Conservation (phyloP, 2,797 vertebrate species). For the Malurus splendens region DNA sequence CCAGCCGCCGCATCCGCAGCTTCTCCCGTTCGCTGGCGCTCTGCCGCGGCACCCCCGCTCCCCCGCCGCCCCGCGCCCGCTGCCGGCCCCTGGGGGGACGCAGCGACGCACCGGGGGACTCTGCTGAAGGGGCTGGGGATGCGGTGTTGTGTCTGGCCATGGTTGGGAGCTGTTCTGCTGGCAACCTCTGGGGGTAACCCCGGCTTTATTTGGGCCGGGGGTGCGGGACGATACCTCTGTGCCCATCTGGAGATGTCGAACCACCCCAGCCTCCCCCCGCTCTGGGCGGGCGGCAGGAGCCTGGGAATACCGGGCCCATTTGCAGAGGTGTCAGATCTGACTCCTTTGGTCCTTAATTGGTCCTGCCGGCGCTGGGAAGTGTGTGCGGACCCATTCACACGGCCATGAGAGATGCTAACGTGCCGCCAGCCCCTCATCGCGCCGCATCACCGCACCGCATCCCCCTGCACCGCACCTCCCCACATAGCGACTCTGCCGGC, state of each 20-base stretch:
- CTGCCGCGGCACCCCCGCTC: conserved; percentile 73
- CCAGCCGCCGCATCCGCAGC: conserved; percentile 80
- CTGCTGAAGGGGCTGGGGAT: conserved; percentile 50
- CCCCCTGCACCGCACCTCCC: not conserved
- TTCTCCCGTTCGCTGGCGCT: conserved; percentile 81
- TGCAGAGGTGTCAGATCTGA: conserved; percentile 89
- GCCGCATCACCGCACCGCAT: not conserved
- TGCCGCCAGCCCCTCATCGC: not conserved
- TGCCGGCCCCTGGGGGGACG: not conserved
- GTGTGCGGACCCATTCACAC: conserved; percentile 70
- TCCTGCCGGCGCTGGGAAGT: conserved; percentile 66
- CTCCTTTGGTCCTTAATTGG: conserved; percentile 75
- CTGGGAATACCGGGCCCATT: conserved; percentile 83
- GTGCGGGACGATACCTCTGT: conserved; percentile 78
- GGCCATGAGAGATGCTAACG: conserved; percentile 64
- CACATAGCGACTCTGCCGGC: fast-evolving
- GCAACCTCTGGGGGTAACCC: conserved; percentile 8
- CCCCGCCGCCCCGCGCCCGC: not conserved
- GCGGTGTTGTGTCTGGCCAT: conserved; percentile 50
- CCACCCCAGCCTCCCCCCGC: conserved; percentile 42
- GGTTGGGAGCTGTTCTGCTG: not conserved
- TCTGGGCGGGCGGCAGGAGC: conserved; percentile 57
- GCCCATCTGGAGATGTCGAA: conserved; percentile 70
- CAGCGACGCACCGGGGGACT: conserved; percentile 65
- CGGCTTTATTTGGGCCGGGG: conserved; percentile 76